Conservation (phyloP, 2,888 invertebrate genomes). For the Protonemura montana region DNA sequence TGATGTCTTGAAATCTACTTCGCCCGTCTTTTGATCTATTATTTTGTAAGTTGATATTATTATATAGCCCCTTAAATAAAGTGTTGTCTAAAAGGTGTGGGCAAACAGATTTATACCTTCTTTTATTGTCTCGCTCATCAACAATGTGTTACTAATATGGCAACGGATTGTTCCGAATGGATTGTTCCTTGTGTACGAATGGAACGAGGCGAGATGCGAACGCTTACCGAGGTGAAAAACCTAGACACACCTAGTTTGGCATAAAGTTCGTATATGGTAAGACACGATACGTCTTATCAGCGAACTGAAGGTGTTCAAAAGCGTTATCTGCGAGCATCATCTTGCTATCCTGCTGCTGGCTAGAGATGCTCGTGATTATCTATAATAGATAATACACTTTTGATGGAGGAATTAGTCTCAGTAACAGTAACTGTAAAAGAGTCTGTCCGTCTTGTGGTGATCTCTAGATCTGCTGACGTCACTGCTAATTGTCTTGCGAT, state of each 20-base stretch:
- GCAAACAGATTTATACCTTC: constrained; percentile 32
- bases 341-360: background rate
- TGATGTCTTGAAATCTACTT: background rate
- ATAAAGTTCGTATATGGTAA: background rate
- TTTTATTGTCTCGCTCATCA: constrained; percentile 24
- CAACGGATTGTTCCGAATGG: background rate
- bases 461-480: constrained; percentile 18
- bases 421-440: background rate
- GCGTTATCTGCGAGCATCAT: background rate
- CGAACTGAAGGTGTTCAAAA: background rate
- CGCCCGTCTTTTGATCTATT: background rate
- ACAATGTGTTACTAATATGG: constrained; percentile 30
- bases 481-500: constrained; percentile 7
- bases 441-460: background rate
- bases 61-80: background rate
- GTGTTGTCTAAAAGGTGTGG: constrained; percentile 21
- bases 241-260: constrained; percentile 15
- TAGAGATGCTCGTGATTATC: constrained; percentile 30
- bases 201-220: background rate
- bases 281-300: constrained; percentile 14
- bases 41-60: background rate
- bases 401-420: constrained; percentile 24
- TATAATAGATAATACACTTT: constrained; percentile 28
- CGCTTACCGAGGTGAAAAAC: background rate
- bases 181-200: background rate